Evolutionary conservation across 2,113 vertebrate species (phyloP).

Genomic region (Ceuthmochares aereus): DNA sequence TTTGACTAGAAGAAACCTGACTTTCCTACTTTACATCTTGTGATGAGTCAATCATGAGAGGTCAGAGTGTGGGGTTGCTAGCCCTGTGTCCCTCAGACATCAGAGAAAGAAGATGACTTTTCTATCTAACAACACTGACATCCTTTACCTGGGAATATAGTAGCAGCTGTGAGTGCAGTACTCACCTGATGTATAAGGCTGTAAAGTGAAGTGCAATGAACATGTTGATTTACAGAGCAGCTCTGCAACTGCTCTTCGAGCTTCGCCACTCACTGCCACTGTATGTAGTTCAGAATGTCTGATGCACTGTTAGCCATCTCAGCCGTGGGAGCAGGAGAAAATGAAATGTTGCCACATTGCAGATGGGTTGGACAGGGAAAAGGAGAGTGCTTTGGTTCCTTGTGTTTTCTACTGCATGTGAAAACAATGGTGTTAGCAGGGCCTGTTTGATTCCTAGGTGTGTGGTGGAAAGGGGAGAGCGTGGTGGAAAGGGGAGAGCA

Average conservation of each 20-base stretch:
- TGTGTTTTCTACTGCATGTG: background rate
- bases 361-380: background rate
- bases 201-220: background rate
- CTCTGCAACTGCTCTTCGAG: background rate
- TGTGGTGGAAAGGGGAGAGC: background rate
- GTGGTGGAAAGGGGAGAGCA: too few relatives aligned
- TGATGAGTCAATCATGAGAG: background rate
- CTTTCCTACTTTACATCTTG: background rate
- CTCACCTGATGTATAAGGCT: background rate
- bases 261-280: accelerated
- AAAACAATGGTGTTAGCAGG: background rate
- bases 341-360: background rate
- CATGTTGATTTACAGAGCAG: background rate
- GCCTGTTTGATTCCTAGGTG: background rate
- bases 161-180: background rate
- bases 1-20: background rate
- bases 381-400: background rate
- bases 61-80: background rate
- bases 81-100: background rate
- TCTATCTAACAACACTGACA: accelerated
- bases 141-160: background rate
- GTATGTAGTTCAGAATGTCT: background rate
- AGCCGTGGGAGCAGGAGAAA: background rate
- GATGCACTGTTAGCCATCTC: background rate
- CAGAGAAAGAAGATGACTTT: background rate